Evolutionary conservation across 2,888 invertebrate species (phyloP).

Genomic region (Drosophila limbata): DNA sequence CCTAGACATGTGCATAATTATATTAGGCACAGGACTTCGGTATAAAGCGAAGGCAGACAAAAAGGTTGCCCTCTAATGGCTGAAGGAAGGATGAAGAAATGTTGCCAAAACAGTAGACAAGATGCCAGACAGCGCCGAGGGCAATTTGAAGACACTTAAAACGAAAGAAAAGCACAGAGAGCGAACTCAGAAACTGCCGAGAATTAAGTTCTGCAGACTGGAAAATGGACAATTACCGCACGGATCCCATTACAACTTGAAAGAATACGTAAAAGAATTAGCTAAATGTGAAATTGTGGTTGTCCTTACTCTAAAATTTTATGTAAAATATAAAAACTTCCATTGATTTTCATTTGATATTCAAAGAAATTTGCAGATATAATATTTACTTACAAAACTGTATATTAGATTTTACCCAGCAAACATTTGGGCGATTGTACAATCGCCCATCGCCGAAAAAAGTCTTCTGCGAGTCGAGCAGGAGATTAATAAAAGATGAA

Average conservation of each 20-base stretch:
- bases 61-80: slow-evolving; percentile 32
- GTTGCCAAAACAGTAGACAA: slow-evolving; percentile 56
- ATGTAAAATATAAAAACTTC: neutral
- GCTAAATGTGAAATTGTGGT: neutral
- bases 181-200: slow-evolving; percentile 23
- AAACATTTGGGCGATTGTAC: too few relatives aligned
- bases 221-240: slow-evolving; percentile 63
- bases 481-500: too few relatives aligned
- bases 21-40: slow-evolving; percentile 44
- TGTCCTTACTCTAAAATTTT: neutral
- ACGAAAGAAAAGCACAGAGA: slow-evolving; percentile 4
- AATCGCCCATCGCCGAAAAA: too few relatives aligned
- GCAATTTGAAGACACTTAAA: slow-evolving; percentile 30
- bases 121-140: slow-evolving; percentile 63
- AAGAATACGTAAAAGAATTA: neutral
- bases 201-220: slow-evolving; percentile 67
- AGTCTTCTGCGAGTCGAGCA: too few relatives aligned
- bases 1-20: slow-evolving; percentile 74
- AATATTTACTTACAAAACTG: too few relatives aligned
- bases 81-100: slow-evolving; percentile 40
- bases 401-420: too few relatives aligned
- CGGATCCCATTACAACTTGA: slow-evolving; percentile 45
- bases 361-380: too few relatives aligned
- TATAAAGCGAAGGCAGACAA: slow-evolving; percentile 29
- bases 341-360: too few relatives aligned